phyloP scores from a whole-genome alignment of 2,113 vertebrate species.

The Pseudorectes ferrugineus region DNA sequence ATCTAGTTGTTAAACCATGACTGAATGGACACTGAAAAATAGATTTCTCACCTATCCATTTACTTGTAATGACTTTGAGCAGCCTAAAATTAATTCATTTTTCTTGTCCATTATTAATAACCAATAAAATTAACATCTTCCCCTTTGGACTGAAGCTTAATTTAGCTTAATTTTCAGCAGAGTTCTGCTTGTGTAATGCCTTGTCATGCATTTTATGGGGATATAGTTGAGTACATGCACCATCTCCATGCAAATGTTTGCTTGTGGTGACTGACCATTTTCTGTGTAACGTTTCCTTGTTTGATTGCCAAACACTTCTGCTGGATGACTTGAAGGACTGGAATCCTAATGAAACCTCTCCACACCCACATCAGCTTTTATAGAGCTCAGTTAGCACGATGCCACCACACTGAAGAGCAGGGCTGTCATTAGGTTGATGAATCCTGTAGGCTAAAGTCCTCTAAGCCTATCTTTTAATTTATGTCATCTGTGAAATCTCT shows the following conservation, averaged over 20 bases:
- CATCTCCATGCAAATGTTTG: not conserved
- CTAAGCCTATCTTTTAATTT: not conserved
- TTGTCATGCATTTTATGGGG: not conserved
- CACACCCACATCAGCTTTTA: conserved; percentile 8
- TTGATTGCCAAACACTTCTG: not conserved
- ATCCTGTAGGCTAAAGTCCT: not conserved
- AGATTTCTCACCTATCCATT: not conserved
- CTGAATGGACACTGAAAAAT: not conserved
- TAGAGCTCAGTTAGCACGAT: not conserved
- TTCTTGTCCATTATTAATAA: not conserved
- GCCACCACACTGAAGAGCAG: not conserved
- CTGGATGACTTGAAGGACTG: not conserved
- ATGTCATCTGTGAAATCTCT: not conserved
- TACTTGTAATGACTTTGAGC: not conserved
- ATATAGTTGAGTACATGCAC: accelerated
- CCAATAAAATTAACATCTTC: not conserved
- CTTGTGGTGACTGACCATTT: not conserved
- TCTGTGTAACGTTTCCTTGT: not conserved
- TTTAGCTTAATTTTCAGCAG: not conserved
- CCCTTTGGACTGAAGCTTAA: not conserved
- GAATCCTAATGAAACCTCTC: conserved; percentile 2
- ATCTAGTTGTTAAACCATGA: not conserved
- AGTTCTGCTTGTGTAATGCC: not conserved
- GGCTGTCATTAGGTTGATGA: not conserved
- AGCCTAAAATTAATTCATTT: not conserved